Conservation (phyloP, 1,140 invertebrate species). For the Drosophila funebris region DNA sequence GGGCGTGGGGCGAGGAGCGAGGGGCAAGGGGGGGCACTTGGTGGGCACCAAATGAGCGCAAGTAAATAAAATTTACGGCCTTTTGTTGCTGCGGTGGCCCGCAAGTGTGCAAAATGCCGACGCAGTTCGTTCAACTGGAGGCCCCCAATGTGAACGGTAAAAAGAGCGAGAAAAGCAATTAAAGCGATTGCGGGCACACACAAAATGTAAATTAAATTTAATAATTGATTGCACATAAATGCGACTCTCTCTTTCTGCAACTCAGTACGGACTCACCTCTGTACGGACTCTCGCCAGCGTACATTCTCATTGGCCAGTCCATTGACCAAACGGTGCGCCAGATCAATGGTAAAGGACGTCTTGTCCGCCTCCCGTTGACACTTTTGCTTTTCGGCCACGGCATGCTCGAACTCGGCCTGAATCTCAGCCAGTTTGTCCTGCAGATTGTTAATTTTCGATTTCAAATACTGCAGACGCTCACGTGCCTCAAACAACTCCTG, state of each 20-base stretch:
- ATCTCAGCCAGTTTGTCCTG: slow-evolving; percentile 91
- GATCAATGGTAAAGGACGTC: slow-evolving; percentile 93
- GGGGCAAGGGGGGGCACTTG: slow-evolving; percentile 9
- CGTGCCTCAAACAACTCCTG: slow-evolving; percentile 94
- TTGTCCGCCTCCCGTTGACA: slow-evolving; percentile 94
- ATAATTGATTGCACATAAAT: slow-evolving; percentile 79
- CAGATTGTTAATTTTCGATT: slow-evolving; percentile 87
- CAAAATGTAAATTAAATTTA: slow-evolving; percentile 82
- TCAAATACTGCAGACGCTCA: slow-evolving; percentile 92
- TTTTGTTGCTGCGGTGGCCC: slow-evolving; percentile 71
- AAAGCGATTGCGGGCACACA: slow-evolving; percentile 69
- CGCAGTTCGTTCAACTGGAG: slow-evolving; percentile 17
- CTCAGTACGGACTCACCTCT: slow-evolving; percentile 56
- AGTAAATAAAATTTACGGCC: slow-evolving; percentile 79
- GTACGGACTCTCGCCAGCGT: slow-evolving; percentile 85
- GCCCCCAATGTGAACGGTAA: background rate
- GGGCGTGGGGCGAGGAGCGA: background rate
- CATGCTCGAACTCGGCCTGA: slow-evolving; percentile 92
- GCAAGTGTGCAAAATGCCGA: slow-evolving; percentile 56
- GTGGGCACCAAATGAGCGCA: slow-evolving; percentile 57
- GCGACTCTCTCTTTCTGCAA: slow-evolving; percentile 28
- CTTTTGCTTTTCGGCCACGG: slow-evolving; percentile 93
- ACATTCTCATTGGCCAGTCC: slow-evolving; percentile 97
- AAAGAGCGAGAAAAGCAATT: slow-evolving; percentile 61
- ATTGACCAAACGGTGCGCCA: slow-evolving; percentile 97